Conservation (phyloP, 2,888 invertebrate species). For the Troides aeacus region DNA sequence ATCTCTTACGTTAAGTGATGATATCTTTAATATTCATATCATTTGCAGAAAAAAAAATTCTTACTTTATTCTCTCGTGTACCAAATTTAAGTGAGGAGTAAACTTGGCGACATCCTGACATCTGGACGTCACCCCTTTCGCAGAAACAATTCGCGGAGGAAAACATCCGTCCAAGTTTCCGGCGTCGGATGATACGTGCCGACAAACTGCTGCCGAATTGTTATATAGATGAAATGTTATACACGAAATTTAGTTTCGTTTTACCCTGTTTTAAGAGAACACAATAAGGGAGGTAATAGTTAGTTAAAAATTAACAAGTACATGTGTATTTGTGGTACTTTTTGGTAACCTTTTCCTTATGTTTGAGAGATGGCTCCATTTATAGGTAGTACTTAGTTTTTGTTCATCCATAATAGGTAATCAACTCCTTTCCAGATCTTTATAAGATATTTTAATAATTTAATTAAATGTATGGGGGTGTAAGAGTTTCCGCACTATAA, state of each 20-base stretch:
- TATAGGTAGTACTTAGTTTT: no score
- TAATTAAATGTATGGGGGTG: no score
- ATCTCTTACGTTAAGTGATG: background rate
- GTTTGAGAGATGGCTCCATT: no score
- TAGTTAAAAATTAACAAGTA: background rate
- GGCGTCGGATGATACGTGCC: constrained; percentile 27
- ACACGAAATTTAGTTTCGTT: background rate
- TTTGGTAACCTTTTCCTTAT: no score
- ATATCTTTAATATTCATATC: background rate
- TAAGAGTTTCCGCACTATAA: no score
- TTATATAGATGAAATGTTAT: constrained; percentile 9
- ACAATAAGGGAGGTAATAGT: background rate
- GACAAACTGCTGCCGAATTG: constrained; percentile 10
- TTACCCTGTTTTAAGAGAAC: background rate
- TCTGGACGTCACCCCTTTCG: constrained; percentile 29
- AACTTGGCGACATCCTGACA: constrained; percentile 12
- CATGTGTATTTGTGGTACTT: no score
- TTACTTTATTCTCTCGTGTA: background rate
- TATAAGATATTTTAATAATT: no score
- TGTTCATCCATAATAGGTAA: no score
- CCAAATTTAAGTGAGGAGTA: background rate
- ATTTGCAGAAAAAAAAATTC: background rate
- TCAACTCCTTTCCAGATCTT: no score
- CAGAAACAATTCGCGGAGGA: constrained; percentile 32
- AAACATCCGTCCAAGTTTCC: constrained; percentile 33